phyloP scores from a whole-genome alignment of 2,888 invertebrate species.

The Acleris emargana region DNA sequence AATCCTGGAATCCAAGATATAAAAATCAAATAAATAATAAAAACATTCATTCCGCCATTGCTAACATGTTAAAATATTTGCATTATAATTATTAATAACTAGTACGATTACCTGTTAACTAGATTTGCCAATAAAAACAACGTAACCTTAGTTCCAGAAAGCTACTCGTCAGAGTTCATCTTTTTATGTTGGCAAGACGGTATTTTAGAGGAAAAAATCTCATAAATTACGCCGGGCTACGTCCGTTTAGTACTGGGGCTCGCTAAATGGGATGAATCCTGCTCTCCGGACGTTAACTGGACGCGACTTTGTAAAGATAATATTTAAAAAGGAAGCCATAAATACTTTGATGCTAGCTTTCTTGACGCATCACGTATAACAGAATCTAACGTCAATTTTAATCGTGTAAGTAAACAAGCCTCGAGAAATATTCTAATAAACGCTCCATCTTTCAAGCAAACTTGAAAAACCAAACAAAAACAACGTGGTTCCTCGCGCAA shows the following conservation, averaged over 20 bases:
- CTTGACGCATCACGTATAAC: no score
- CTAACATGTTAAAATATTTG: no score
- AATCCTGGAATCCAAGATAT: no score
- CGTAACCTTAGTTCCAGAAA: conserved; percentile 7
- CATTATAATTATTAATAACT: no score
- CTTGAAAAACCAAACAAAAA: conserved; percentile 14
- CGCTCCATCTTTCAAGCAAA: not conserved
- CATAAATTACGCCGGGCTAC: conserved; percentile 41
- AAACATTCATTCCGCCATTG: no score
- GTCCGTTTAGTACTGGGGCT: conserved; percentile 43
- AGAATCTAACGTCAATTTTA: no score
- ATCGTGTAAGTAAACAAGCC: no score
- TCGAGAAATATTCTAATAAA: no score
- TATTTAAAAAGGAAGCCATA: conserved; percentile 29
- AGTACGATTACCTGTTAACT: not conserved
- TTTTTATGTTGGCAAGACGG: conserved; percentile 31
- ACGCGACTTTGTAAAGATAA: conserved; percentile 25
- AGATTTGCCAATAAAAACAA: conserved; percentile 6
- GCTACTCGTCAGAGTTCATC: conserved; percentile 25
- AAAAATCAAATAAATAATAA: no score
- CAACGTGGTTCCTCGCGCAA: conserved; percentile 14
- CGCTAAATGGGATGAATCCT: conserved; percentile 47
- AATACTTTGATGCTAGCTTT: conserved; percentile 2
- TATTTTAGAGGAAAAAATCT: conserved; percentile 43
- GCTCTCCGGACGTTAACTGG: conserved; percentile 41